These are phyloP conservation scores for Polydrusus tereticollis DNA, from an alignment of 2,888 invertebrate species.

Conservation along the genomic window DNA sequence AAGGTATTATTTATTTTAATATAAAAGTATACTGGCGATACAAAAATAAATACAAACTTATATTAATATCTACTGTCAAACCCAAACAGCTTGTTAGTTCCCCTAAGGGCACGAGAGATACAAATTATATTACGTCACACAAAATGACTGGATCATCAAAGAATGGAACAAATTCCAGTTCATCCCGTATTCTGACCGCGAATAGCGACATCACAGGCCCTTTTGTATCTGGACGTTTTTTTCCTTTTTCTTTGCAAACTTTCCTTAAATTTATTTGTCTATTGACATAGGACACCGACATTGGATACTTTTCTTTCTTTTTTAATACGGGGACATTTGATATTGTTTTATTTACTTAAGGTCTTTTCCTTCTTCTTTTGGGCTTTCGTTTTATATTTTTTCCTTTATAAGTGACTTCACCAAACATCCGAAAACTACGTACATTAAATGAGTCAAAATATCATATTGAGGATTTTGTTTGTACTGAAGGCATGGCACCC, in stretches of 20 bases:
- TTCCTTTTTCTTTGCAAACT: constrained; percentile 19
- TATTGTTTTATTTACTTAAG: constrained; percentile 19
- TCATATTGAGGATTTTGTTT: too few relatives aligned
- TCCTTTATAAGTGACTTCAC: not conserved
- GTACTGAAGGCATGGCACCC: too few relatives aligned
- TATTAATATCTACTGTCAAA: not conserved
- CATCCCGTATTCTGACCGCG: constrained; percentile 24
- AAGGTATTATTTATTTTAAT: too few relatives aligned
- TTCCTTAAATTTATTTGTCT: constrained; percentile 25
- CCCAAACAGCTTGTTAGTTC: not conserved
- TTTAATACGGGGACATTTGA: constrained; percentile 18
- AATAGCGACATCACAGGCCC: constrained; percentile 4
- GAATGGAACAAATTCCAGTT: constrained; percentile 18
- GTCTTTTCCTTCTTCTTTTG: not conserved
- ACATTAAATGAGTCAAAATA: not conserved
- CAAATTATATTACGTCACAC: constrained; percentile 21
- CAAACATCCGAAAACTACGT: not conserved
- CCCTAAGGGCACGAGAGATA: constrained; percentile 8
- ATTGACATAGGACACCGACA: constrained; percentile 28
- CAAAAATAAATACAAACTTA: not conserved
- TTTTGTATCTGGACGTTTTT: constrained; percentile 18
- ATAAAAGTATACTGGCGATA: too few relatives aligned
- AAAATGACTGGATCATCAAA: constrained; percentile 16
- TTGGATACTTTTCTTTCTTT: constrained; percentile 15
- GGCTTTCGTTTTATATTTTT: constrained; percentile 1